Evolutionary conservation across 2,888 invertebrate species (phyloP).

Genomic region (Agrotis segetum): DNA sequence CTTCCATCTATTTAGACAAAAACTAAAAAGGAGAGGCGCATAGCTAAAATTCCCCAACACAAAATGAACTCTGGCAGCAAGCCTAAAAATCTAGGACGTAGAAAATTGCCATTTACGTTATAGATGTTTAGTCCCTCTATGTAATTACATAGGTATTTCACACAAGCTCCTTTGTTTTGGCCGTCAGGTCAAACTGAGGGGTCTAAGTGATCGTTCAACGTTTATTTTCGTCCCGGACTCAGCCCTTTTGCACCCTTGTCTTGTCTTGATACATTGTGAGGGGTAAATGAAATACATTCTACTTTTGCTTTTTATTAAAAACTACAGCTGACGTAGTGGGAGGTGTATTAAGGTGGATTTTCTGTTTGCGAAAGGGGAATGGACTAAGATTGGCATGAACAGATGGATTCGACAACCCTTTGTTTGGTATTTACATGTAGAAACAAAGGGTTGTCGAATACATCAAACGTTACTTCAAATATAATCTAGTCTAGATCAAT

Average conservation of each 20-base stretch:
- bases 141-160: constrained; percentile 68
- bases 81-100: constrained; percentile 49
- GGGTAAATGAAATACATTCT: constrained; percentile 85
- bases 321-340: constrained; percentile 69
- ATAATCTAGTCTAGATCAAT: no score
- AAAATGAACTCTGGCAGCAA: constrained; percentile 38
- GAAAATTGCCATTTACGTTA: constrained; percentile 47
- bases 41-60: constrained; percentile 17
- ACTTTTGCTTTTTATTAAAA: constrained; percentile 82
- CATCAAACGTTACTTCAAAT: no score
- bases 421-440: background rate
- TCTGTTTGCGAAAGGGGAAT: constrained; percentile 5
- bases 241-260: constrained; percentile 87
- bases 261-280: constrained; percentile 86
- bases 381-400: background rate
- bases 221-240: constrained; percentile 85
- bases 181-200: constrained; percentile 76
- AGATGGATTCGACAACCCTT: constrained; percentile 23
- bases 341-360: constrained; percentile 51
- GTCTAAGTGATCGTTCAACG: constrained; percentile 84
- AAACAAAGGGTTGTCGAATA: no score
- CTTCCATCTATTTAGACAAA: background rate
- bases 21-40: constrained; percentile 8
- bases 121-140: constrained; percentile 48
- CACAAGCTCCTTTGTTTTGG: constrained; percentile 69